These are phyloP conservation scores for Drosophila anceps DNA, from an alignment of 2,888 invertebrate genomes.

Conservation along the genomic window DNA sequence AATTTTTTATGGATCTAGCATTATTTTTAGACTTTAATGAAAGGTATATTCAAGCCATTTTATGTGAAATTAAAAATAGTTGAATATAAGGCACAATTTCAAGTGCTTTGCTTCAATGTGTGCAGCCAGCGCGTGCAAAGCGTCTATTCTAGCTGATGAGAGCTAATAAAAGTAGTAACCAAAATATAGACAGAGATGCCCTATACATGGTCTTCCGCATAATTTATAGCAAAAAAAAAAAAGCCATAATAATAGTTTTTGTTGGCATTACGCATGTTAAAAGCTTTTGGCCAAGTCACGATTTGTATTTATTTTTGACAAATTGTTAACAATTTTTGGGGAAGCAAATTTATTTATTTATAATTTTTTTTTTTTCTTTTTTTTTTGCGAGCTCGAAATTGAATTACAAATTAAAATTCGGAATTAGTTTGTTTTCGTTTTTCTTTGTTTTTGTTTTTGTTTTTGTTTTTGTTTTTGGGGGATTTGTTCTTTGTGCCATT, in stretches of 20 bases:
- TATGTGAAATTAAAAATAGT: background rate
- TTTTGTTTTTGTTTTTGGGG: background rate
- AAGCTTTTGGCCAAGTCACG: constrained; percentile 61
- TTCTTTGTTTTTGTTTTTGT: too few relatives aligned
- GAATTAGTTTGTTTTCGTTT: background rate
- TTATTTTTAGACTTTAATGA: accelerated
- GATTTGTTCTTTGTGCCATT: background rate
- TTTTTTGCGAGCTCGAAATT: constrained; percentile 40
- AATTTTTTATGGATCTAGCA: too few relatives aligned
- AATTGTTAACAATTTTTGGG: constrained; percentile 45
- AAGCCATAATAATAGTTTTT: constrained; percentile 10
- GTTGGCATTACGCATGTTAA: constrained; percentile 24
- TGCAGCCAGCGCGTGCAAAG: too few relatives aligned
- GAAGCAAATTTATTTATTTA: constrained; percentile 9
- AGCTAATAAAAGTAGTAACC: background rate
- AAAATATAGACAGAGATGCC: background rate
- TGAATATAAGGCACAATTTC: background rate
- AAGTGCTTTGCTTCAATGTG: background rate
- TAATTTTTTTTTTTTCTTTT: constrained; percentile 1
- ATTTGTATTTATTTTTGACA: constrained; percentile 60
- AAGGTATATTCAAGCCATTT: background rate
- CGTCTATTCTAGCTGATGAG: background rate
- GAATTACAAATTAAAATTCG: constrained; percentile 58
- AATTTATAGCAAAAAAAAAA: background rate
- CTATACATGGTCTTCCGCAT: background rate